phyloP scores from a whole-genome alignment of 2,797 vertebrate genomes.

The Poecilia velifera region DNA sequence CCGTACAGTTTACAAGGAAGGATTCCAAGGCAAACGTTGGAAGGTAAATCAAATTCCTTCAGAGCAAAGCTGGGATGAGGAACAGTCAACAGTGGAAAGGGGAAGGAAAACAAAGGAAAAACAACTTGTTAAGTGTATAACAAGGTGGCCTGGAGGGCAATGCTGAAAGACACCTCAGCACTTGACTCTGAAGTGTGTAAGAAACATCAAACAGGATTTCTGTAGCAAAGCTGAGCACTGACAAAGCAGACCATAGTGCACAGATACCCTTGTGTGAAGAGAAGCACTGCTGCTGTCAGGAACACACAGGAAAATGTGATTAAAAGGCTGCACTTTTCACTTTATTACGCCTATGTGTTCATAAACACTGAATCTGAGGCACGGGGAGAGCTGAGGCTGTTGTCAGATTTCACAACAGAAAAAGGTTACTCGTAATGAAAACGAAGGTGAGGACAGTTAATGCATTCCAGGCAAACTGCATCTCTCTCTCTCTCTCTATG shows the following conservation, averaged over 20 bases:
- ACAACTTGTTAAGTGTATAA: slow-evolving; percentile 82
- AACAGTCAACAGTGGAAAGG: slow-evolving; percentile 78
- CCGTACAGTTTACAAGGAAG: slow-evolving; percentile 72
- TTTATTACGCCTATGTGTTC: slow-evolving; percentile 48
- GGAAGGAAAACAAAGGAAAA: slow-evolving; percentile 75
- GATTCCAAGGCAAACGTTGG: slow-evolving; percentile 69
- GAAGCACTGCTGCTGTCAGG: slow-evolving; percentile 51
- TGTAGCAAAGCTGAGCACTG: slow-evolving; percentile 55
- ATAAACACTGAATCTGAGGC: slow-evolving; percentile 39
- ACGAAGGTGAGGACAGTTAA: slow-evolving; percentile 35
- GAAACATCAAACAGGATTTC: slow-evolving; percentile 76
- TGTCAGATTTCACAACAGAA: slow-evolving; percentile 39
- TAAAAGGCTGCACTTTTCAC: slow-evolving; percentile 49
- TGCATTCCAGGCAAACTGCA: slow-evolving; percentile 20
- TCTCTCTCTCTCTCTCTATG: slow-evolving; percentile 5
- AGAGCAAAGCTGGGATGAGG: slow-evolving; percentile 68
- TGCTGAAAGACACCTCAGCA: slow-evolving; percentile 77
- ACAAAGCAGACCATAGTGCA: slow-evolving; percentile 61
- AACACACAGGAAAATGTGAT: slow-evolving; percentile 51
- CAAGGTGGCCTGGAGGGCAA: slow-evolving; percentile 81
- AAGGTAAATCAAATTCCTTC: slow-evolving; percentile 73
- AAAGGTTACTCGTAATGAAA: slow-evolving; percentile 30
- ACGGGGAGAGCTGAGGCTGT: slow-evolving; percentile 37
- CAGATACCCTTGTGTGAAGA: slow-evolving; percentile 58
- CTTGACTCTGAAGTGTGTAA: slow-evolving; percentile 63